Evolutionary conservation across 1,140 invertebrate genomes (phyloP), one percentile per base, ranked within the genome.

Genomic region (Pissodes strobi): DNA sequence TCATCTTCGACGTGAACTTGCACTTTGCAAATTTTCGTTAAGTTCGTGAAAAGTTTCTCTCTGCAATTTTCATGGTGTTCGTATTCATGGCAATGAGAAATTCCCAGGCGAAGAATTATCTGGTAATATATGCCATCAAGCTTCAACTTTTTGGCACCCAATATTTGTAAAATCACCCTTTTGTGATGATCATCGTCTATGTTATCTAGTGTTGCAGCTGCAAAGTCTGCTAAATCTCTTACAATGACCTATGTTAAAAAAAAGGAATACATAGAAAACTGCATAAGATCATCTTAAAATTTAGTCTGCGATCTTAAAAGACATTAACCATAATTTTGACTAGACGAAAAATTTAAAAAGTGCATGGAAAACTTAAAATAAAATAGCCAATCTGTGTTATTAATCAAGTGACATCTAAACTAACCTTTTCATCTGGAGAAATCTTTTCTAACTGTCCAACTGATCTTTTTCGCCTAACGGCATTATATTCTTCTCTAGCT

Each of bases 101-200:
- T 53, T 13, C 71, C 77, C 5, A 78, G 68, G 21, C 72, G 66
- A 17, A 79, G 53, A 51, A 71, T 74, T 41, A 79, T 63, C 34
- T 76, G 67, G 67, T 77, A 78, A 52, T 71, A 72, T 22, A 68
- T 68, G n/a, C 70, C 73, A 38, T 73, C 70, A 1, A 67, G 43
- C 61, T 72, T 69, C 13, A 73, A 45, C 69, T 75, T 79, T 64
- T 76, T 76, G 5, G 74, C 74, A 48, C 69, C 55, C 8, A 79
- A 45, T 34, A 79, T 70, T 56, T 78, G 64, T 25, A 79, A 63
- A 18, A 78, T 69, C 5, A 78, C 59, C 23, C 74, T 69, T 51
- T 76, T 76, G 8, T 68, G 52, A 59, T 76, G 68, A 69, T 79
- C 77, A n/a, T 73, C 69, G 62, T 78, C 77, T 27, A 71, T 72